These are phyloP conservation scores for Gandaritis pyraliata DNA, from an alignment of 2,888 invertebrate genomes.

Conservation along the genomic window DNA sequence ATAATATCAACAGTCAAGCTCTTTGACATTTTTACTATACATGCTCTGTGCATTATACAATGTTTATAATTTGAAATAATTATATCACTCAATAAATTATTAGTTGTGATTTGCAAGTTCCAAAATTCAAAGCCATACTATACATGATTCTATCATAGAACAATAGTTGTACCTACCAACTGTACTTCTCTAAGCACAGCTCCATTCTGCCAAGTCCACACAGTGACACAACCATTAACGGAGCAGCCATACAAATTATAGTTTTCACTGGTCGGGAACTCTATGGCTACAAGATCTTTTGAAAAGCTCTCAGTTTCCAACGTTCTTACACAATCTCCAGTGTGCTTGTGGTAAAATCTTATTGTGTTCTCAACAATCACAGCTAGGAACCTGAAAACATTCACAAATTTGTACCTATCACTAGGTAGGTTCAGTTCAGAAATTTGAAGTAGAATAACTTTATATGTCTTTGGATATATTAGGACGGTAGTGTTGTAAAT, in stretches of 20 bases:
- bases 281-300: constrained; percentile 64
- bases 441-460: no score
- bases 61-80: no score
- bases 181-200: constrained; percentile 70
- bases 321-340: constrained; percentile 71
- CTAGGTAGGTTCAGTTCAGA: no score
- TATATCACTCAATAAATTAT: no score
- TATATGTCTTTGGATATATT: no score
- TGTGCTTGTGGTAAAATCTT: constrained; percentile 74
- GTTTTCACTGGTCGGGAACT: constrained; percentile 71
- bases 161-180: constrained; percentile 14
- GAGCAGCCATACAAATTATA: constrained; percentile 77
- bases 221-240: constrained; percentile 64
- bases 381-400: constrained; percentile 67
- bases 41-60: no score
- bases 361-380: constrained; percentile 75
- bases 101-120: no score
- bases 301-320: constrained; percentile 68
- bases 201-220: constrained; percentile 80
- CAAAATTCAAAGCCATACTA: no score
- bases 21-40: no score
- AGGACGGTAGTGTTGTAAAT: no score
- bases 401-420: neutral
- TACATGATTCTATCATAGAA: neutral
- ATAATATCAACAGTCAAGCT: no score